Percentiles rank a stretch among this genome's conserved stretches.
These are phyloP conservation scores for Patiria pectinifera DNA, from an alignment of 53 echinoderm and acorn worm species.

Conservation along the genomic window DNA sequence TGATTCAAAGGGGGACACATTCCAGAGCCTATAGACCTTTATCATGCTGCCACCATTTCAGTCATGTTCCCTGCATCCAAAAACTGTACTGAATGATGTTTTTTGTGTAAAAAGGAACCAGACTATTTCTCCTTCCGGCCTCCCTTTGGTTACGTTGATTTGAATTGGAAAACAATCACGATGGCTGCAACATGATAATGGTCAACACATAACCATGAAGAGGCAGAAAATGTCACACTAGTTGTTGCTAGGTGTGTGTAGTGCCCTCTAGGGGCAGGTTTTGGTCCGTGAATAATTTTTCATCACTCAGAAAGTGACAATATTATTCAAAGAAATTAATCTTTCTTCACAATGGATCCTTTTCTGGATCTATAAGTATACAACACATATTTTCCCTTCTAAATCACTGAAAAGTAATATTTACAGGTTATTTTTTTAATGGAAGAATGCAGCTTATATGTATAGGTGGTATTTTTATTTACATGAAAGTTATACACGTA, in stretches of 20 bases:
- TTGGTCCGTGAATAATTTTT: not conserved
- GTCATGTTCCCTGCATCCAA: no score
- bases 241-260: not conserved
- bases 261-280: not conserved
- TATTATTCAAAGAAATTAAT: not conserved
- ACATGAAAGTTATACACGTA: not conserved
- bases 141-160: no score
- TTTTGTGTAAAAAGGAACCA: no score
- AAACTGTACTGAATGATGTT: no score
- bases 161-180: no score
- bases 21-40: no score
- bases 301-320: not conserved
- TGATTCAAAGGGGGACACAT: no score
- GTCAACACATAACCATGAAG: no score
- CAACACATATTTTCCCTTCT: not conserved
- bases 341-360: not conserved
- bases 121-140: no score
- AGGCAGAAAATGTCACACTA: no score
- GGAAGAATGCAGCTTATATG: slow-evolving; percentile 55
- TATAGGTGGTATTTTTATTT: slow-evolving; percentile 11
- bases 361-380: not conserved
- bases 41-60: no score
- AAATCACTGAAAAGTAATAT: slow-evolving; percentile 36
- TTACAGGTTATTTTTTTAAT: slow-evolving; percentile 29
- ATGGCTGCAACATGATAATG: no score